Percentiles rank a stretch among this genome's conserved stretches.
Conservation (phyloP, 2,888 invertebrate genomes). For the Pimpla rufipes region DNA sequence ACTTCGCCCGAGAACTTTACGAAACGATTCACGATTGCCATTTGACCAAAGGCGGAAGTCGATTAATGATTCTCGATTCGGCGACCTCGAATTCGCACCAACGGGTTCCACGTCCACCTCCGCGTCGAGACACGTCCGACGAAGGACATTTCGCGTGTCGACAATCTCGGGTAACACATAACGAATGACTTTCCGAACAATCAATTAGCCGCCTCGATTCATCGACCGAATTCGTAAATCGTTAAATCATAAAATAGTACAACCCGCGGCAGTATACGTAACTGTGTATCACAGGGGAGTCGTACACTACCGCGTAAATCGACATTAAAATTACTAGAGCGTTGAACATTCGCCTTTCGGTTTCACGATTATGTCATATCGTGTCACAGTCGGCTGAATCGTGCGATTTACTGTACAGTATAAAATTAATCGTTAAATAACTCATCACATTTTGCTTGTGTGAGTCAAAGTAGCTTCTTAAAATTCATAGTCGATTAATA, state of each 20-base stretch:
- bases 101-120: conserved; percentile 36
- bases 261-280: background rate
- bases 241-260: conserved; percentile 7
- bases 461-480: background rate
- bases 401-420: background rate
- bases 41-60: conserved; percentile 34
- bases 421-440: background rate
- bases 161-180: conserved; percentile 24
- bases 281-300: background rate
- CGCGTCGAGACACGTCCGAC: background rate
- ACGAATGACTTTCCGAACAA: conserved; percentile 30
- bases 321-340: conserved; percentile 62
- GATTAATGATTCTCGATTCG: conserved; percentile 33
- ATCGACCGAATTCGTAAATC: conserved; percentile 31
- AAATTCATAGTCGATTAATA: background rate
- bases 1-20: background rate
- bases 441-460: background rate
- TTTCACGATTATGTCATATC: conserved; percentile 57
- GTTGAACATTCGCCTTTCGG: conserved; percentile 49
- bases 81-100: conserved; percentile 40
- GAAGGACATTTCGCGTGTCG: conserved; percentile 32
- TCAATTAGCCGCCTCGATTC: conserved; percentile 30
- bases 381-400: conserved; percentile 33
- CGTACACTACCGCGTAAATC: conserved; percentile 28
- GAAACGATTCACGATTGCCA: background rate